These are phyloP conservation scores for Pungitius pungitius DNA, from an alignment of 2,113 vertebrate species.

Conservation along the genomic window DNA sequence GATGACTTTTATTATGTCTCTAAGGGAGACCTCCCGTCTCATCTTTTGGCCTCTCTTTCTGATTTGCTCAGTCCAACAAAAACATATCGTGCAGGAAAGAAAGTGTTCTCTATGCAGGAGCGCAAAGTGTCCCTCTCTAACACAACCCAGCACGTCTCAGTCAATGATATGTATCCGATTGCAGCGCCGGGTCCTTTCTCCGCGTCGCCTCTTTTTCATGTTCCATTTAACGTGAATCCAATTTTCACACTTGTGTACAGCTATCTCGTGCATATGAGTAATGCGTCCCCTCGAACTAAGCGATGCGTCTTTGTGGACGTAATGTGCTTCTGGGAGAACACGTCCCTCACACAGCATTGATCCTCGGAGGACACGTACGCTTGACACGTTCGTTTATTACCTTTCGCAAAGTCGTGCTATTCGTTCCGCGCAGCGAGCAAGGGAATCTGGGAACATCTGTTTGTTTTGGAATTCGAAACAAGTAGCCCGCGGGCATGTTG, in stretches of 20 bases:
- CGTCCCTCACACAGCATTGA: slow-evolving; percentile 4
- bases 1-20: slow-evolving; percentile 43
- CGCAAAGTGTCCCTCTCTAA: neutral
- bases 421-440: slow-evolving; percentile 54
- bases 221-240: slow-evolving; percentile 68
- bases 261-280: slow-evolving; percentile 51
- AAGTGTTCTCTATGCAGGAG: neutral
- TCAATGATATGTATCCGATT: slow-evolving; percentile 51
- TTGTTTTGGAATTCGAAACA: slow-evolving; percentile 30
- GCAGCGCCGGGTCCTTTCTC: slow-evolving; percentile 43
- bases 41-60: neutral
- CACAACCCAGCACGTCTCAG: slow-evolving; percentile 16
- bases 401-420: slow-evolving; percentile 38
- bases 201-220: slow-evolving; percentile 50
- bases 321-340: slow-evolving; percentile 39
- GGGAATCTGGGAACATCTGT: slow-evolving; percentile 34
- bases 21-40: slow-evolving; percentile 23
- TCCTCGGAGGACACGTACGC: slow-evolving; percentile 24
- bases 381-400: slow-evolving; percentile 53
- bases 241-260: slow-evolving; percentile 45
- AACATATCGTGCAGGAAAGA: neutral
- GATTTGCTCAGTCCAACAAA: slow-evolving; percentile 21
- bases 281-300: slow-evolving; percentile 37
- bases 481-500: slow-evolving; percentile 25
- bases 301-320: slow-evolving; percentile 23